These are phyloP conservation scores for Eristalinus aeneus DNA, from an alignment of 2,888 invertebrate genomes.

Conservation along the genomic window DNA sequence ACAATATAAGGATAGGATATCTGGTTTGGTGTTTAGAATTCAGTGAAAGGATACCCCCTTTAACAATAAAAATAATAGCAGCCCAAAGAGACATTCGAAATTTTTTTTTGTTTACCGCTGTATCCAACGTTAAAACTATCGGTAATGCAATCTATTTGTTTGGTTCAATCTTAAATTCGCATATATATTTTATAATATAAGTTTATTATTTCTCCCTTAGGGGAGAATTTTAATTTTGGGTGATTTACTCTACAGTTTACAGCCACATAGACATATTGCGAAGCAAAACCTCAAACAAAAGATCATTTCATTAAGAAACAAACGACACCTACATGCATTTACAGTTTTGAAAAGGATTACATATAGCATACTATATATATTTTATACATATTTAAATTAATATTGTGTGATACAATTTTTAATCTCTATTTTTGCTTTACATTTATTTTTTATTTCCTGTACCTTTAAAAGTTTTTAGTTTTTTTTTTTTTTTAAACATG, in stretches of 20 bases:
- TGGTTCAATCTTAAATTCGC: no score
- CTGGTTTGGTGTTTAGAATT: no score
- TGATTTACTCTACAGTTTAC: neutral
- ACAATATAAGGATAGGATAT: no score
- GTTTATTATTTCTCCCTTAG: neutral
- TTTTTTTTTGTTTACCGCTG: no score
- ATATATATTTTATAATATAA: no score
- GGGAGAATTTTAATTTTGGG: neutral
- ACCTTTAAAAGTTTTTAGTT: neutral
- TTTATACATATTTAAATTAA: neutral
- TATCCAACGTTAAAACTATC: no score
- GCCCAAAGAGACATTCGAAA: no score
- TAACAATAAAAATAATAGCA: no score
- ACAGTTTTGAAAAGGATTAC: neutral
- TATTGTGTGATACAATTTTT: neutral
- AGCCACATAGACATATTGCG: neutral
- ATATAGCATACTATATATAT: neutral
- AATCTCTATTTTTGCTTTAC: neutral
- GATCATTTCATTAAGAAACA: neutral
- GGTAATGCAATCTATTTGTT: no score
- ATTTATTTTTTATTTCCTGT: neutral
- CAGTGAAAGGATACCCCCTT: no score
- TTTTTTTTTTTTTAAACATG: neutral
- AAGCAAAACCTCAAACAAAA: neutral
- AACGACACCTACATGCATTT: neutral